A percentile compares a stretch with the other conserved stretches of the same genome.
phyloP scores from a whole-genome alignment of 2,797 vertebrate species.

The Gambusia yucatana region DNA sequence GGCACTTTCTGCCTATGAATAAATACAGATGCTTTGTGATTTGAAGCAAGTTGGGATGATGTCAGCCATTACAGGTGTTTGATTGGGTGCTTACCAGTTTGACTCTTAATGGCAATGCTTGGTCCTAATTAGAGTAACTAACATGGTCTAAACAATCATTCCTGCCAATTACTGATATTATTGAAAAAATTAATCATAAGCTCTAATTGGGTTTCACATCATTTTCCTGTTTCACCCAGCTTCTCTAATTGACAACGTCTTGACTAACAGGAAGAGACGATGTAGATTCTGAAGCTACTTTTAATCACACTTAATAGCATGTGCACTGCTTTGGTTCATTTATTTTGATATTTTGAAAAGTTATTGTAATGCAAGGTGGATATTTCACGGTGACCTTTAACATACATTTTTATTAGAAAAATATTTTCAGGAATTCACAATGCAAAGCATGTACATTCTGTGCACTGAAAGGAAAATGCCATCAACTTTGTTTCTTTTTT shows the following conservation, averaged over 20 bases:
- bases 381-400: background rate
- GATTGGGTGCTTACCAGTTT: background rate
- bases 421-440: background rate
- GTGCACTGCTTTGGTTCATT: background rate
- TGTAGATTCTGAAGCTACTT: background rate
- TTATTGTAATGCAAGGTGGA: background rate
- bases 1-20: background rate
- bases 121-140: constrained; percentile 3
- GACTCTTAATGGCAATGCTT: background rate
- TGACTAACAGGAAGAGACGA: background rate
- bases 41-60: background rate
- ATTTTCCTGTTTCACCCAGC: background rate
- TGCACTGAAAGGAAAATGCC: background rate
- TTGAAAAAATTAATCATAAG: background rate
- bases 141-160: constrained; percentile 2
- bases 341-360: background rate
- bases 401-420: background rate
- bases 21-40: background rate
- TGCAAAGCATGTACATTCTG: background rate
- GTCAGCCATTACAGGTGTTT: constrained; percentile 1
- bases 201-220: constrained; percentile 2
- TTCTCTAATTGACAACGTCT: constrained; percentile 2
- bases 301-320: background rate
- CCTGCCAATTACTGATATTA: constrained; percentile 7
- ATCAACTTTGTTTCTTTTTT: background rate